These are phyloP conservation scores for Acipenser transmontanus DNA, from an alignment of 2,797 vertebrate species.

Conservation along the genomic window DNA sequence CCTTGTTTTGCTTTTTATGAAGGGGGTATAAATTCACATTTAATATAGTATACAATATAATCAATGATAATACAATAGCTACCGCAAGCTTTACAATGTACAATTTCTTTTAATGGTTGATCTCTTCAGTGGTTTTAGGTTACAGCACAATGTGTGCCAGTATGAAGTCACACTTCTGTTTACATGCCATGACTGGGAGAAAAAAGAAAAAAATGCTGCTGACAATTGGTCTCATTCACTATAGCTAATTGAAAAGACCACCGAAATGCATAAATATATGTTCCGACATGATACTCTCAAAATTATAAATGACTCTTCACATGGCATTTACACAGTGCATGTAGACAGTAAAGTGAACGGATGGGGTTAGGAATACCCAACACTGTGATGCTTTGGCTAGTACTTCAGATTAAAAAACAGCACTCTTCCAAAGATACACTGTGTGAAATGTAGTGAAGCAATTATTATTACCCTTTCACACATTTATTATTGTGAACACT, in stretches of 20 bases:
- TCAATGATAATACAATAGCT: constrained; percentile 64
- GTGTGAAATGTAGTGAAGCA: constrained; percentile 92
- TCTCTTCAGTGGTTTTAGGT: constrained; percentile 96
- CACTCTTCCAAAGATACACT: constrained; percentile 84
- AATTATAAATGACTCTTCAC: constrained; percentile 75
- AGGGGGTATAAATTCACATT: constrained; percentile 80
- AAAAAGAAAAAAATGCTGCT: constrained; percentile 31
- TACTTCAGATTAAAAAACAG: constrained; percentile 80
- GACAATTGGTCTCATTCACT: constrained; percentile 74
- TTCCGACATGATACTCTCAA: constrained; percentile 49
- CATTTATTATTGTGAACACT: constrained; percentile 70
- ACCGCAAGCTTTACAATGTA: constrained; percentile 92
- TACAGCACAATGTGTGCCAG: constrained; percentile 82
- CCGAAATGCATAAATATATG: constrained; percentile 91
- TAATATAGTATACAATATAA: constrained; percentile 66
- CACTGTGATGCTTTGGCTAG: constrained; percentile 81
- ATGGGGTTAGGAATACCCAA: constrained; percentile 68
- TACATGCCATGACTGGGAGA: constrained; percentile 63
- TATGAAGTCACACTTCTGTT: constrained; percentile 76
- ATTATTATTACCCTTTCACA: constrained; percentile 65
- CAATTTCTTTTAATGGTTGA: constrained; percentile 89
- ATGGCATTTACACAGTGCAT: constrained; percentile 83
- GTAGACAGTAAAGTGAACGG: constrained; percentile 69
- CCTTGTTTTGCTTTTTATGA: constrained; percentile 53
- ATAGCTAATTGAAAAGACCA: constrained; percentile 87